These are phyloP conservation scores for Pantherophis guttatus DNA, from an alignment of 2,113 vertebrate species.

Conservation along the genomic window DNA sequence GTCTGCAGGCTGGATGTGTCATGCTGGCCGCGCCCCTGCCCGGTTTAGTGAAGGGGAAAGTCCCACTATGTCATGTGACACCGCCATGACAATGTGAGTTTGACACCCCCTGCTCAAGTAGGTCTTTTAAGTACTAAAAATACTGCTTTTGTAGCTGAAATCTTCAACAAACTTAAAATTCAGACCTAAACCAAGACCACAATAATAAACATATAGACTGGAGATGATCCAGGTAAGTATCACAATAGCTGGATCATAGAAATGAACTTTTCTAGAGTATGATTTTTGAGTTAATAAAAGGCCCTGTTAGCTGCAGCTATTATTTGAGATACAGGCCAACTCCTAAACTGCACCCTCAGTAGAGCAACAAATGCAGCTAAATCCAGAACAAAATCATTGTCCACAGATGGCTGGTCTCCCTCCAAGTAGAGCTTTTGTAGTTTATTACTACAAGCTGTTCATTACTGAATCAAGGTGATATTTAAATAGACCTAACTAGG, in stretches of 20 bases:
- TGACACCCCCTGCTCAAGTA: not conserved
- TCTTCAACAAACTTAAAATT: not conserved
- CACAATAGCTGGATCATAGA: not conserved
- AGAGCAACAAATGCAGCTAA: not conserved
- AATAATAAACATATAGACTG: not conserved
- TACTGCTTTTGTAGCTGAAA: not conserved
- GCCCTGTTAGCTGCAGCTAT: not conserved
- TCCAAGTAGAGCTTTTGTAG: not conserved
- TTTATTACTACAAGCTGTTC: not conserved
- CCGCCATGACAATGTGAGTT: no score
- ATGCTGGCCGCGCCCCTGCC: no score
- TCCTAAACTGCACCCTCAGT: not conserved
- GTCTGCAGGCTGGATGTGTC: no score
- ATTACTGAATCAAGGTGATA: not conserved
- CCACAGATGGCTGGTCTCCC: not conserved
- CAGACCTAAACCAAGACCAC: not conserved
- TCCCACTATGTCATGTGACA: no score
- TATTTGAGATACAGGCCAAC: not conserved
- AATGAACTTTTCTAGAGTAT: not conserved
- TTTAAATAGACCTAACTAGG: not conserved
- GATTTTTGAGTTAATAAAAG: not conserved
- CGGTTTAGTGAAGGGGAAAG: no score
- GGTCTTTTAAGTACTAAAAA: not conserved
- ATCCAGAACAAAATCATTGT: not conserved
- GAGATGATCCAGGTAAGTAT: not conserved